Evolutionary conservation across 2,888 invertebrate species (phyloP).

Genomic region (Coenonympha glycerion): DNA sequence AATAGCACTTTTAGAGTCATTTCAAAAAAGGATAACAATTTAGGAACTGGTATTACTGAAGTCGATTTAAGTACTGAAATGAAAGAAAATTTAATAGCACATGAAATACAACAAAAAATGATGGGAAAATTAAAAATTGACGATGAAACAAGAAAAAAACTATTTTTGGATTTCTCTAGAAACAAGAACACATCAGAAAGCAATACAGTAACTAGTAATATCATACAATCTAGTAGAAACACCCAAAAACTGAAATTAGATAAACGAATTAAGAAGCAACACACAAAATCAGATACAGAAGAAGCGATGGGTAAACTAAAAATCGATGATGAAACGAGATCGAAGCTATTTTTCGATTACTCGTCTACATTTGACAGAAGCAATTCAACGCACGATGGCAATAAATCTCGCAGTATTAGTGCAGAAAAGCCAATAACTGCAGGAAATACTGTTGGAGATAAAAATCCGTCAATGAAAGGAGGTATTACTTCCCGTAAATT

Average conservation of each 20-base stretch:
- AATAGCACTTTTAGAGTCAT: neutral
- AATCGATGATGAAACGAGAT: slow-evolving; percentile 56
- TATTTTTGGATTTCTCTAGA: neutral
- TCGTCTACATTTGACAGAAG: slow-evolving; percentile 58
- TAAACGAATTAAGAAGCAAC: neutral
- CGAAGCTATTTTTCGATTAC: slow-evolving; percentile 51
- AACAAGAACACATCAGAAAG: neutral
- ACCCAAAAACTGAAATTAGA: too few species aligned
- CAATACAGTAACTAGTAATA: neutral
- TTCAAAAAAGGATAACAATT: neutral
- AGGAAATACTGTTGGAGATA: slow-evolving; percentile 23
- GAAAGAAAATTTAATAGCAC: neutral
- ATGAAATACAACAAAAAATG: neutral
- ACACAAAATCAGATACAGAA: slow-evolving; percentile 23
- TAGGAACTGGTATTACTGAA: too few species aligned
- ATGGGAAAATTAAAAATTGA: neutral
- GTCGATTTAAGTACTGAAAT: too few species aligned
- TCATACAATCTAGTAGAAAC: neutral
- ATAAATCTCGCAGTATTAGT: neutral
- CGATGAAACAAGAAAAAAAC: neutral
- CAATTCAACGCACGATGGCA: neutral
- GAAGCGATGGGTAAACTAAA: slow-evolving; percentile 57
- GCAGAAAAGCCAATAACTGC: neutral
- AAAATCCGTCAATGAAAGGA: slow-evolving; percentile 18
- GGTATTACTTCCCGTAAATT: slow-evolving; percentile 17